phyloP scores from a whole-genome alignment of 92 coral and sea anemone genomes.

The Zoanthus gigantus region DNA sequence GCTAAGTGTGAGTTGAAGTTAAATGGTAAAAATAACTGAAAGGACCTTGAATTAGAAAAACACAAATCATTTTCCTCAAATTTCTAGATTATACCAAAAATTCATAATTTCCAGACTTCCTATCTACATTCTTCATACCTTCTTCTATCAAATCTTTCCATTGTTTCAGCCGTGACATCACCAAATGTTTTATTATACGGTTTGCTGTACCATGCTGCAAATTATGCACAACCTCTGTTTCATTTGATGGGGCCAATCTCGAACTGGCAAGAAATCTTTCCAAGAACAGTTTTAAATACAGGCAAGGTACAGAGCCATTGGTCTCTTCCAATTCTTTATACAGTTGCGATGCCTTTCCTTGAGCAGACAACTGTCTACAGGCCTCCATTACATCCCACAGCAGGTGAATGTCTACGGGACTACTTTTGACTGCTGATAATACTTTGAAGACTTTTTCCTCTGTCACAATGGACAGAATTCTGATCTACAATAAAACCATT shows the following conservation, averaged over 20 bases:
- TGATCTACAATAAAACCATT: slow-evolving; percentile 9
- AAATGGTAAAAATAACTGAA: too few relatives aligned
- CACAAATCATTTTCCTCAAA: too few relatives aligned
- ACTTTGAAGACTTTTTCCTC: slow-evolving; percentile 23
- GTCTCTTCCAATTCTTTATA: slow-evolving; percentile 1
- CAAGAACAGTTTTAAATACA: slow-evolving; percentile 31
- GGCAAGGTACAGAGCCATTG: neutral
- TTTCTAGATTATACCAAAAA: too few relatives aligned
- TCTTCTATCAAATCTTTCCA: slow-evolving; percentile 19
- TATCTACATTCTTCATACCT: neutral
- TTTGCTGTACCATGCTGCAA: slow-evolving; percentile 1
- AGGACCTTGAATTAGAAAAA: too few relatives aligned
- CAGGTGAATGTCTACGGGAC: slow-evolving; percentile 16
- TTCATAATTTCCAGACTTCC: too few relatives aligned
- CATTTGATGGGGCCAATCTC: neutral
- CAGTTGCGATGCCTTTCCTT: neutral
- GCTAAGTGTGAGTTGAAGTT: too few relatives aligned
- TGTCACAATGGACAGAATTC: slow-evolving; percentile 24
- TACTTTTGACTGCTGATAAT: slow-evolving; percentile 18
- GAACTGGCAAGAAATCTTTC: slow-evolving; percentile 7
- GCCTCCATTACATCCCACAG: slow-evolving; percentile 40
- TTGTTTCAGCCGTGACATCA: slow-evolving; percentile 20
- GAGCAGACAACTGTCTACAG: slow-evolving; percentile 20
- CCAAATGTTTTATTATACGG: neutral
- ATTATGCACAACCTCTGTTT: neutral